These are phyloP conservation scores for Clarias fuscus DNA, from an alignment of 2,797 vertebrate genomes.

Conservation along the genomic window DNA sequence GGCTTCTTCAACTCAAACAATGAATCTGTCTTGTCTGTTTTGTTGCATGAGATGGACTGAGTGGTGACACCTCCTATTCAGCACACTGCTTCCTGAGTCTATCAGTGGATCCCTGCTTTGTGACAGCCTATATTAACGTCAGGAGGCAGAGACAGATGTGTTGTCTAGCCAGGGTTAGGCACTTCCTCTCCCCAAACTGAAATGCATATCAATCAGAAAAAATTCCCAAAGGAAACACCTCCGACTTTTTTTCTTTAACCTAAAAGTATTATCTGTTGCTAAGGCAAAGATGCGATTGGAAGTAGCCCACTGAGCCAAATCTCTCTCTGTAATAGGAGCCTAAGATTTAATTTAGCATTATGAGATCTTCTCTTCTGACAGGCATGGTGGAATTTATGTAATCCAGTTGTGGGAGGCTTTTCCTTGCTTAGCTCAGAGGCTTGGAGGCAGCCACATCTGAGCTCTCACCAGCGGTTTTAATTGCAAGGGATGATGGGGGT, in stretches of 20 bases:
- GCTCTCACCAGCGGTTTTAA: slow-evolving; percentile 33
- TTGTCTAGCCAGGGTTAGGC: slow-evolving; percentile 36
- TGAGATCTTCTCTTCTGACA: slow-evolving; percentile 46
- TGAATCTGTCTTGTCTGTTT: slow-evolving; percentile 52
- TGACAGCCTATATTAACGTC: slow-evolving; percentile 55
- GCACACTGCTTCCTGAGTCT: slow-evolving; percentile 29
- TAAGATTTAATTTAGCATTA: slow-evolving; percentile 44
- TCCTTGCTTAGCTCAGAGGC: slow-evolving; percentile 26
- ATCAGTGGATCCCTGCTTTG: slow-evolving; percentile 22
- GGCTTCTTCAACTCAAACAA: slow-evolving; percentile 47
- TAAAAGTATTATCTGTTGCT: slow-evolving; percentile 22
- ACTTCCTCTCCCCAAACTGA: slow-evolving; percentile 39
- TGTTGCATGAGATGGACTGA: slow-evolving; percentile 38
- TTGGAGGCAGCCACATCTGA: slow-evolving; percentile 30
- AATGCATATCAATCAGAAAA: slow-evolving; percentile 42
- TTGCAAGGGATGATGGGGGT: slow-evolving; percentile 8
- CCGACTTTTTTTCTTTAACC: slow-evolving; percentile 10
- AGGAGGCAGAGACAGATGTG: slow-evolving; percentile 52
- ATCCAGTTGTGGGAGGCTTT: slow-evolving; percentile 35
- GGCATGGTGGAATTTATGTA: slow-evolving; percentile 37
- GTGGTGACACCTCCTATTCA: slow-evolving; percentile 54
- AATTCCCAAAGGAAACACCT: slow-evolving; percentile 25
- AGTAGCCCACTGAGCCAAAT: slow-evolving; percentile 45
- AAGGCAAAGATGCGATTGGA: slow-evolving; percentile 25
- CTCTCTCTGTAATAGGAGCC: slow-evolving; percentile 45